Evolutionary conservation across 2,113 vertebrate genomes (phyloP), one percentile per base, ranked within the genome.

Genomic region (Syngnathus floridae): DNA sequence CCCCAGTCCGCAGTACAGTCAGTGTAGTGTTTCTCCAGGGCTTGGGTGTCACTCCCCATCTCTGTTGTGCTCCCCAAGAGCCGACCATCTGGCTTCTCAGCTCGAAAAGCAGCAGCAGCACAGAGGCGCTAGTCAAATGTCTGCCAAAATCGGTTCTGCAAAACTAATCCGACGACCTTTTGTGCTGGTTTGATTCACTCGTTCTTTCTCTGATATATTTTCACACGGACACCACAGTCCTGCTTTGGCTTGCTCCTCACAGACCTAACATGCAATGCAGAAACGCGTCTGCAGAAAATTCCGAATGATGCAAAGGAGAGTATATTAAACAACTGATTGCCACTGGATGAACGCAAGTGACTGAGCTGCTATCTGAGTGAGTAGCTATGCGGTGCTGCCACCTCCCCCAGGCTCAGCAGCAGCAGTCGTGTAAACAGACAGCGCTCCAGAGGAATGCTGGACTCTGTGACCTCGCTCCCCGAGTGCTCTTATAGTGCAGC

Each of bases 381-480:
- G 80, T 79, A 81, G 79, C 77, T 83, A 80, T 84, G 82, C 62
- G 49, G 73, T 69, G 66, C 77, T 69, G 67, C 73, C 69, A 68
- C 76, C 79, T 68, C 83, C 81, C 82, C 80, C 76, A 66, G 55
- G 80, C 79, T n/a, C 74, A 75, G 79, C 75, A 64, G 80, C 85
- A 83, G 80, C 85, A 83, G 82, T 84, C 82, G 66, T 86, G 84
- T 89, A 88, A 86, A 89, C 86, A 88, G 85, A 88, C 82, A 85
- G 79, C 54, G 73, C 75, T 82, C 82, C 70, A 22, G 86, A 86
- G 88, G 88, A 87, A 89, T 89, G 88, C 88, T 86, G 86, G 84
- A 89, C 88, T 85, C 88, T 48, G 71, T 85, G 88, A 89, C 88
- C 88, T 85, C 88, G 72, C 71, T 79, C 84, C 80, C 85, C 56